phyloP scores from a whole-genome alignment of 2,888 invertebrate genomes.

The Oxycera nigricornis region DNA sequence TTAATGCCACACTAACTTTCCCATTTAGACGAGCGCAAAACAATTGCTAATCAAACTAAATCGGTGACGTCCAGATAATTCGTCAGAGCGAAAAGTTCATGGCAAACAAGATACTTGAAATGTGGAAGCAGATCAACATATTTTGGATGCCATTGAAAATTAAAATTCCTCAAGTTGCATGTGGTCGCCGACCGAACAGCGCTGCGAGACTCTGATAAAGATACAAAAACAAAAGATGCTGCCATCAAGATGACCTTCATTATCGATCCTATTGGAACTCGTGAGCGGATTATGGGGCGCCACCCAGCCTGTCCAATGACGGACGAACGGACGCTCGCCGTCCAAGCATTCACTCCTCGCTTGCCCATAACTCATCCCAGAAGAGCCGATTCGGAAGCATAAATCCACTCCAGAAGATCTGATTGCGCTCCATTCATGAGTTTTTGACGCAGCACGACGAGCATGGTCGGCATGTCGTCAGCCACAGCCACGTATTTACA shows the following conservation, averaged over 20 bases:
- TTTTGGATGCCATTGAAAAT: constrained; percentile 3
- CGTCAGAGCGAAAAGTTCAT: not conserved
- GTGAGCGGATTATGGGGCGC: constrained; percentile 18
- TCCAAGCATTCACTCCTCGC: not conserved
- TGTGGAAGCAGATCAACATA: constrained; percentile 14
- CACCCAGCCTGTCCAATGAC: constrained; percentile 23
- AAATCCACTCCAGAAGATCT: not conserved
- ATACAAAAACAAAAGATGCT: not conserved
- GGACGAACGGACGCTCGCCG: too few relatives aligned
- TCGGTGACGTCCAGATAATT: constrained; percentile 2
- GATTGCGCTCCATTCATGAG: constrained; percentile 17
- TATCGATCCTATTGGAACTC: constrained; percentile 27
- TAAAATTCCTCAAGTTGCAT: constrained; percentile 30
- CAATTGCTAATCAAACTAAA: too few relatives aligned
- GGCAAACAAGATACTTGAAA: constrained; percentile 37
- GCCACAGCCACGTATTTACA: not conserved
- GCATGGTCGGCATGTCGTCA: constrained; percentile 6
- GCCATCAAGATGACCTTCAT: constrained; percentile 27
- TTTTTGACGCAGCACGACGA: constrained; percentile 17
- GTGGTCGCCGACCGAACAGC: not conserved
- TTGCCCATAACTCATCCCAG: not conserved
- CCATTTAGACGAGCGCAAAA: too few relatives aligned
- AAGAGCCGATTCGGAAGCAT: not conserved
- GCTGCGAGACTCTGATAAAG: constrained; percentile 16
- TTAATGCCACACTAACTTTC: too few relatives aligned